Evolutionary conservation across 2,888 invertebrate genomes (phyloP).

Genomic region (Ectropis crepuscularia): DNA sequence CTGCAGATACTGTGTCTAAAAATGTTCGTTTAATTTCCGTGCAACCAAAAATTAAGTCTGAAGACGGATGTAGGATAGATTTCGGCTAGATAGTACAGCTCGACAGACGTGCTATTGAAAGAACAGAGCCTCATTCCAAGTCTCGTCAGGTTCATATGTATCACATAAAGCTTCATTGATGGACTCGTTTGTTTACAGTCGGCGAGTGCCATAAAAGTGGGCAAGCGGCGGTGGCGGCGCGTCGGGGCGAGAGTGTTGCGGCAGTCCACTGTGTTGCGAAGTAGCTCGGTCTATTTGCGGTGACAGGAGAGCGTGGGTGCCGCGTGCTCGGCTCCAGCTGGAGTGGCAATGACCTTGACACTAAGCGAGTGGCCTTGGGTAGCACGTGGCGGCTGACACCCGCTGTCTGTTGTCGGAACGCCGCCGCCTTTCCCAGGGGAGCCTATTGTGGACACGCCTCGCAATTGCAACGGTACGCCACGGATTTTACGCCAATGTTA

Average conservation of each 20-base stretch:
- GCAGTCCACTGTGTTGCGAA: conserved; percentile 70
- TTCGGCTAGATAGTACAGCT: too few relatives aligned
- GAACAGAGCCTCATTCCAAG: neutral
- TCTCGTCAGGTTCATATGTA: conserved; percentile 10
- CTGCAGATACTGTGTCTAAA: too few relatives aligned
- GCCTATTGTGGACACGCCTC: conserved; percentile 78
- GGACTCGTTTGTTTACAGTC: conserved; percentile 28
- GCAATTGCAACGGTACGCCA: conserved; percentile 52
- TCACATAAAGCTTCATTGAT: conserved; percentile 31
- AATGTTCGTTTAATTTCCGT: too few relatives aligned
- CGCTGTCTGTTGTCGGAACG: conserved; percentile 84
- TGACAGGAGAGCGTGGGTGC: conserved; percentile 84
- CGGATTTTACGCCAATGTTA: conserved; percentile 19
- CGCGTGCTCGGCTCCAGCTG: conserved; percentile 82
- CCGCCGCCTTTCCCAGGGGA: conserved; percentile 85
- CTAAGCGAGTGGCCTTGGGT: conserved; percentile 85
- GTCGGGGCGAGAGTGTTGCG: conserved; percentile 61
- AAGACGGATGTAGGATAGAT: too few relatives aligned
- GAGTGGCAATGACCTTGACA: conserved; percentile 85
- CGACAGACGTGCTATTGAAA: too few relatives aligned
- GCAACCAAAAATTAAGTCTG: too few relatives aligned
- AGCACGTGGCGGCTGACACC: conserved; percentile 85
- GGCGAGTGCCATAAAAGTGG: conserved; percentile 43
- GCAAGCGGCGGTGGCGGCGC: conserved; percentile 38
- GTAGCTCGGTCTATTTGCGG: conserved; percentile 83